These are phyloP conservation scores for Vimba vimba DNA, from an alignment of 2,113 vertebrate genomes.

Conservation along the genomic window DNA sequence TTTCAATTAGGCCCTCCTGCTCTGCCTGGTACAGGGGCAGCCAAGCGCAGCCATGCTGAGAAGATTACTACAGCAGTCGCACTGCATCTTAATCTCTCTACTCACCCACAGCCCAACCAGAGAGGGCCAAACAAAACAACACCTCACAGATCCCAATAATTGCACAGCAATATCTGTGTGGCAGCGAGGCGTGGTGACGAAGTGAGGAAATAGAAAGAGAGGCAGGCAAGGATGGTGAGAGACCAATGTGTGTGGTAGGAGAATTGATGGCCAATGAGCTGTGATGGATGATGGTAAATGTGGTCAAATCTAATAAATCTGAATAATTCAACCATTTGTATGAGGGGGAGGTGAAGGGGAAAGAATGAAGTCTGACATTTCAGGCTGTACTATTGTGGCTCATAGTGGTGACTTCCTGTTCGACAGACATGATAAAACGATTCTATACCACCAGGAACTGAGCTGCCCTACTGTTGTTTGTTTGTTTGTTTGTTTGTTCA, in stretches of 20 bases:
- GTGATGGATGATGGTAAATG: conserved; percentile 55
- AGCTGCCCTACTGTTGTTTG: background rate
- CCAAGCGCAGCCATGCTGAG: conserved; percentile 46
- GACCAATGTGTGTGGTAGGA: conserved; percentile 10
- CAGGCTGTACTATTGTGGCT: conserved; percentile 14
- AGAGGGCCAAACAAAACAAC: conserved; percentile 49
- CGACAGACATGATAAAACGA: background rate
- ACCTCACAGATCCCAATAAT: conserved; percentile 53
- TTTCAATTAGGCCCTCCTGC: conserved; percentile 58
- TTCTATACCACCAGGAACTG: background rate
- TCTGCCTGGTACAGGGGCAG: conserved; percentile 37
- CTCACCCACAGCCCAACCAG: conserved; percentile 52
- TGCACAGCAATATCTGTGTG: conserved; percentile 58
- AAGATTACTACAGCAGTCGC: conserved; percentile 61
- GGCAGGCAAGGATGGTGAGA: background rate
- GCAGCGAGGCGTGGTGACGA: conserved; percentile 36
- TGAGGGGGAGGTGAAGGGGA: conserved; percentile 18
- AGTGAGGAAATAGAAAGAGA: conserved; percentile 25
- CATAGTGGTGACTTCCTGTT: conserved; percentile 13
- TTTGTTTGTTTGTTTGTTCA: too few species aligned
- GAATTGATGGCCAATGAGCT: conserved; percentile 52
- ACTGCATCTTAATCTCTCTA: conserved; percentile 63
- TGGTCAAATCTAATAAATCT: conserved; percentile 48
- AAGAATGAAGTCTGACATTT: conserved; percentile 41
- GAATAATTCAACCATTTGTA: conserved; percentile 45